These are phyloP conservation scores for Manis javanica DNA, from an alignment of 2,797 vertebrate species.

Conservation along the genomic window DNA sequence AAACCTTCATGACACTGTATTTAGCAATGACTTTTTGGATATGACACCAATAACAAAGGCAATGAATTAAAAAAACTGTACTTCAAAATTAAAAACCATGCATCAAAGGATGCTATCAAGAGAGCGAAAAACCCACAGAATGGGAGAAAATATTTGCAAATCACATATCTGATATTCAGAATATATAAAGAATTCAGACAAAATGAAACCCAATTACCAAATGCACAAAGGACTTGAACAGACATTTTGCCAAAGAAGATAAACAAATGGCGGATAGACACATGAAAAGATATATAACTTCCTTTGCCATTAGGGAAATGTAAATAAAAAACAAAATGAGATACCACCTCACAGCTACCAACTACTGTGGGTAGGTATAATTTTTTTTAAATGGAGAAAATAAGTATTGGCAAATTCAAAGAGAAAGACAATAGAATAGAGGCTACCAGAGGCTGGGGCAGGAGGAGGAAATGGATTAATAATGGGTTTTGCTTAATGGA, in stretches of 20 bases:
- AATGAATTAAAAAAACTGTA: background rate
- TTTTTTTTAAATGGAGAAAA: background rate
- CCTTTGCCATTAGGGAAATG: background rate
- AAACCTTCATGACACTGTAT: background rate
- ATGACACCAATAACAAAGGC: background rate
- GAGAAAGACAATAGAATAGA: background rate
- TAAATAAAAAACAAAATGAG: background rate
- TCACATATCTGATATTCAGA: background rate
- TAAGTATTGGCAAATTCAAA: background rate
- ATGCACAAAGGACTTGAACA: background rate
- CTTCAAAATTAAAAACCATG: background rate
- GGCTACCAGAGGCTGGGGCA: background rate
- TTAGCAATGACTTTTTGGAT: background rate
- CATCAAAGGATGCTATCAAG: background rate
- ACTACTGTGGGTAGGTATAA: too few species aligned
- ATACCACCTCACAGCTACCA: background rate
- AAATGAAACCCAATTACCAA: background rate
- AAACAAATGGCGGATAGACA: background rate
- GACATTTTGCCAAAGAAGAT: too few species aligned
- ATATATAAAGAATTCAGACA: background rate
- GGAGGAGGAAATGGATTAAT: too few species aligned
- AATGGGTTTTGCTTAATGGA: background rate
- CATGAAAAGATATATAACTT: background rate
- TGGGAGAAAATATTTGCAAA: background rate
- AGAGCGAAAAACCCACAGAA: background rate